These are phyloP conservation scores for Ciona savignyi DNA, from an alignment of 23 tunicate species.

Conservation along the genomic window DNA sequence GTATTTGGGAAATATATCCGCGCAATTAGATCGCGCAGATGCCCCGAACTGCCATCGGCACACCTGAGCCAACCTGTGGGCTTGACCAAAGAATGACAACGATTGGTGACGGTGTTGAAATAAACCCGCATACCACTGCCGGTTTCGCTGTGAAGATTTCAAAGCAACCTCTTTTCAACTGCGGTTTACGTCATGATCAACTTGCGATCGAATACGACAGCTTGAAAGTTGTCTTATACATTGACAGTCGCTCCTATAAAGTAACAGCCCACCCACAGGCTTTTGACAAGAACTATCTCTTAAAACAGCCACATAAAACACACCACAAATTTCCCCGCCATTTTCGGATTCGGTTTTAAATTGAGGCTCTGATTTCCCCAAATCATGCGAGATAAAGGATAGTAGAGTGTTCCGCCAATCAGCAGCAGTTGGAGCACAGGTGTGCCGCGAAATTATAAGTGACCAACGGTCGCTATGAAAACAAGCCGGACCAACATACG, in stretches of 20 bases:
- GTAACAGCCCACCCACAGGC: too few species aligned
- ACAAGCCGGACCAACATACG: background rate
- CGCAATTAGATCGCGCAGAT: background rate
- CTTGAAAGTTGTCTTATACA: too few species aligned
- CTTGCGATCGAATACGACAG: too few species aligned
- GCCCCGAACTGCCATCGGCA: background rate
- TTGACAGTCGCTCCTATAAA: too few species aligned
- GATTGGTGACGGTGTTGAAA: background rate
- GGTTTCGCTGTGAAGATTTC: background rate
- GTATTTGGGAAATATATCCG: constrained; percentile 1
- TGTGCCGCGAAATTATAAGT: background rate
- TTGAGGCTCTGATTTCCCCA: background rate
- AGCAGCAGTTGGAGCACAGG: background rate
- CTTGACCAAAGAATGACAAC: background rate
- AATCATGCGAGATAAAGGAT: background rate
- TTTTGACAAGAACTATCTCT: too few species aligned
- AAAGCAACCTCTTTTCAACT: too few species aligned
- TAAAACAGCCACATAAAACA: too few species aligned
- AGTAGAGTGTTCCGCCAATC: background rate
- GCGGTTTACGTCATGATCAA: too few species aligned
- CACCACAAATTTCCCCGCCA: too few species aligned
- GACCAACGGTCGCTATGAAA: background rate
- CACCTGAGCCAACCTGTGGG: background rate
- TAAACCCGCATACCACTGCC: background rate
- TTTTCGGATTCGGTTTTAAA: too few species aligned